Conservation (phyloP, 2,888 invertebrate species). For the Sphaerophoria rueppellii region DNA sequence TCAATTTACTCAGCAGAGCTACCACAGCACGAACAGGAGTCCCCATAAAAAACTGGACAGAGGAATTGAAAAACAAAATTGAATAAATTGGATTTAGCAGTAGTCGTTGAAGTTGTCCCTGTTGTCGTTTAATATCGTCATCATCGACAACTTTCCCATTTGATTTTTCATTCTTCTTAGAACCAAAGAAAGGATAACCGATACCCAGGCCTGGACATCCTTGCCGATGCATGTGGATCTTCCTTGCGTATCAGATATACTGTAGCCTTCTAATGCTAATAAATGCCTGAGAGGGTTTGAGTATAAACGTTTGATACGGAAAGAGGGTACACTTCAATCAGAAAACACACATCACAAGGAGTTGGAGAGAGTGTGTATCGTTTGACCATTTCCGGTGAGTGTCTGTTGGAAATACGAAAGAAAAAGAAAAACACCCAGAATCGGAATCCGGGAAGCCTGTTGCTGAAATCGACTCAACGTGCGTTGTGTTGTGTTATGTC, state of each 20-base stretch:
- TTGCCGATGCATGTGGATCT: slow-evolving; percentile 1
- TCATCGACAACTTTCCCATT: slow-evolving; percentile 31
- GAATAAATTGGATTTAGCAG: slow-evolving; percentile 62
- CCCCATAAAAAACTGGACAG: slow-evolving; percentile 8
- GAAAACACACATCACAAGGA: slow-evolving; percentile 5
- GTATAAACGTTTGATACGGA: slow-evolving; percentile 24
- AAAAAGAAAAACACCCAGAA: slow-evolving; percentile 13
- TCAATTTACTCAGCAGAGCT: slow-evolving; percentile 54
- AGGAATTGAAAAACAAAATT: slow-evolving; percentile 10
- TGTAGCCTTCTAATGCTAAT: slow-evolving; percentile 56
- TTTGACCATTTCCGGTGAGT: slow-evolving; percentile 44
- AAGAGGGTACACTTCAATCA: slow-evolving; percentile 42
- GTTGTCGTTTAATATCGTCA: slow-evolving; percentile 16
- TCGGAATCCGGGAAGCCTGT: slow-evolving; percentile 53
- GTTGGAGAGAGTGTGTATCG: slow-evolving; percentile 19
- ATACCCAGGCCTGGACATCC: background rate
- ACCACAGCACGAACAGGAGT: background rate
- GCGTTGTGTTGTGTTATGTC: slow-evolving; percentile 6
- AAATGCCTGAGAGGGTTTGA: slow-evolving; percentile 40
- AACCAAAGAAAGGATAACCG: slow-evolving; percentile 33
- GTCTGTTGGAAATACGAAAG: slow-evolving; percentile 17
- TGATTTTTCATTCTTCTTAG: slow-evolving; percentile 59
- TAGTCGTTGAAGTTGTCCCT: slow-evolving; percentile 21
- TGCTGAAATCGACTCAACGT: slow-evolving; percentile 42
- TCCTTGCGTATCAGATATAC: slow-evolving; percentile 32